Evolutionary conservation across 1,140 invertebrate genomes (phyloP), one percentile per base, ranked within the genome.

Genomic region (Drosophila tristis): DNA sequence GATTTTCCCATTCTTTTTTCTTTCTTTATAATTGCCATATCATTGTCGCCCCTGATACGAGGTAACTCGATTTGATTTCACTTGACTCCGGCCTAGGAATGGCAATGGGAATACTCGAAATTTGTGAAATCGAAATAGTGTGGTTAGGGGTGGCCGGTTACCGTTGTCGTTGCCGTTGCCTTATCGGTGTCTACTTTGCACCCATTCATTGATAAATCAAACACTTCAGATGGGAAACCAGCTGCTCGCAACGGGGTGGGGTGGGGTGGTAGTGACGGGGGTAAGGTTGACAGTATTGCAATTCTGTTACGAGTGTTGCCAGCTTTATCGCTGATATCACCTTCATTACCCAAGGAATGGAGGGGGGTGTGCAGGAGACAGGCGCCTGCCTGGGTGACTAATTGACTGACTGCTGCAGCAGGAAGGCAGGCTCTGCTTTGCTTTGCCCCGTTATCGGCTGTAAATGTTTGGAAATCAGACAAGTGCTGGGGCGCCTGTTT

Each of bases 381-480:
- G 53, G 60, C 50, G 58, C 44, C 75, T 48, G 56, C 42, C 29
- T 26, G 67, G 67, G 84, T 85, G 81, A 85, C 81, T 85, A 85
- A 85, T 72, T 39, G 35, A 39, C 23, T 25, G 23, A 25, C 11
- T 13, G 35, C 11, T 5, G 11, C 35, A 39, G 35, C 35, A 39
- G 35, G 35, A 39, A 39, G 35, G 35, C 16, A 74, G 72, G 51
- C 43, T 75, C 47, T 51, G 45, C 39, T 54, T 66, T 51, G 45
- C 39, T 54, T 66, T 72, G 62, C 29, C 29, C 47, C 54, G 50
- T 87, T 87, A 86, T 86, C 82, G 35, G 35, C 11, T 13, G 35
- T 39, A 86, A 64, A 74, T 87, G 75, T 81, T 78, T 86, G 82
- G 74, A 86, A 86, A 86, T 86, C 82, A 81, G 78, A 86, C 74